Conservation (phyloP, 2,113 vertebrate species). For the Ornithorhynchus anatinus region DNA sequence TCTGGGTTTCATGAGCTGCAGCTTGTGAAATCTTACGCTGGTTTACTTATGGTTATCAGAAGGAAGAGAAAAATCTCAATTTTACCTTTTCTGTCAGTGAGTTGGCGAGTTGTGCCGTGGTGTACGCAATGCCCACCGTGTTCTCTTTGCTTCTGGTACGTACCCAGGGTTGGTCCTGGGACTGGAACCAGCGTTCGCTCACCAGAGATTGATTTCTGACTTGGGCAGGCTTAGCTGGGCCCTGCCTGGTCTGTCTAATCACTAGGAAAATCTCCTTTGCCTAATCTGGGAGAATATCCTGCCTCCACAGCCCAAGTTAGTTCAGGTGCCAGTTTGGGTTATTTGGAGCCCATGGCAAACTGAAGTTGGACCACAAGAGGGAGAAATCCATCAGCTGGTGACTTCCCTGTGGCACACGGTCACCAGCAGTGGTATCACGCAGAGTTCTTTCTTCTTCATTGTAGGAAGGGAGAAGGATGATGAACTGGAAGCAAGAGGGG, state of each 20-base stretch:
- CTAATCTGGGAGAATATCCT: no score
- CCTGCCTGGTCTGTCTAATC: not conserved
- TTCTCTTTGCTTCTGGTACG: not conserved
- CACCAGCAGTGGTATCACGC: not conserved
- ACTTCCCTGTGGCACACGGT: not conserved
- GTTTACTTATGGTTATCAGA: not conserved
- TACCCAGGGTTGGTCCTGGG: not conserved
- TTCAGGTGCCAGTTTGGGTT: not conserved
- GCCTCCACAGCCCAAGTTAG: no score
- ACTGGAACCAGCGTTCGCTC: not conserved
- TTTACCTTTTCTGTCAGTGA: not conserved
- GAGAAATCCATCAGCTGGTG: not conserved
- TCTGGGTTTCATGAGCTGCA: not conserved
- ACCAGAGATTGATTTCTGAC: not conserved
- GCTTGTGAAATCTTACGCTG: conserved; percentile 5
- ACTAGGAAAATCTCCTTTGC: not conserved
- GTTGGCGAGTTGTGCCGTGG: not conserved
- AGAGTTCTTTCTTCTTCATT: not conserved
- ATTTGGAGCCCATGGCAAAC: not conserved
- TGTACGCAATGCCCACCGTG: not conserved
- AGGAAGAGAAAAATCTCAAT: conserved; percentile 14
- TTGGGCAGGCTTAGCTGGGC: not conserved
- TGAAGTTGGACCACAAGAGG: not conserved
- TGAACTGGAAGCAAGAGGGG: not conserved
- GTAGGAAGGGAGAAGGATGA: not conserved